Base-by-base conservation (phyloP, 30 jellyfish, hydroid and myxozoan genomes). In the Mastigias papua region DNA sequence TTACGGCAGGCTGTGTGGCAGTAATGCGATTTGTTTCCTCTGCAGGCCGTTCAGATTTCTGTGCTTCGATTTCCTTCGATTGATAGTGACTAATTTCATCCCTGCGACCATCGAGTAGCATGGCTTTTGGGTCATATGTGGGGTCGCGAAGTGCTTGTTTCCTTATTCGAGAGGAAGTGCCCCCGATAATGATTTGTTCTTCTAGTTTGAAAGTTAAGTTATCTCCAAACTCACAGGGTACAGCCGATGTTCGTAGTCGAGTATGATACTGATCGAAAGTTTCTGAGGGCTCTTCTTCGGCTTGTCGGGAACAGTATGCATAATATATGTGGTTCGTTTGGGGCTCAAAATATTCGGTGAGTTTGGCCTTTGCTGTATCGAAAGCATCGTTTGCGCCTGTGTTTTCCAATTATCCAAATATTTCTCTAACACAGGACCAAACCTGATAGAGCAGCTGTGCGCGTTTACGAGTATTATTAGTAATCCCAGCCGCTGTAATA, bases 381-480 rank as follows among this genome's bases (percentile, higher is more conserved):
- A 31, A 75, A 32, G 48, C 73, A 42, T 27, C 72, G 3, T 42
- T 48, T 1, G 8, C 72, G 27, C 86, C 86, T 15, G 48, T 50
- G 32, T 48, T 75, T 1, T 48, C 21, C 15, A 75, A 11, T 50
- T 75, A 75, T 48, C 29, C 21, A 48, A 75, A 75, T 5, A 75
- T 37, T 7, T 75, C 72, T n/a, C 86, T 71, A 26, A 75, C 74
- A 20, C 73, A 46, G 1, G 86, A 75, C 13, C 86, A 75, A 26
- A 48, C 86, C 29, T 37, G 73, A 75, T 37, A 75, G 7, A 75
- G 74, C 22, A 48, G 33, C 8, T 35, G 15, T 6, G 86, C 86
- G 2, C 73, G 48, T 31, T 75, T 34, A 1, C 74, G 71, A 7
- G n/a, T 42, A 1, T 23, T n/a, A 32, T 42, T 75, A 3, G 73